These are phyloP conservation scores for Semotilus atromaculatus DNA, from an alignment of 2,797 vertebrate species.

Conservation along the genomic window DNA sequence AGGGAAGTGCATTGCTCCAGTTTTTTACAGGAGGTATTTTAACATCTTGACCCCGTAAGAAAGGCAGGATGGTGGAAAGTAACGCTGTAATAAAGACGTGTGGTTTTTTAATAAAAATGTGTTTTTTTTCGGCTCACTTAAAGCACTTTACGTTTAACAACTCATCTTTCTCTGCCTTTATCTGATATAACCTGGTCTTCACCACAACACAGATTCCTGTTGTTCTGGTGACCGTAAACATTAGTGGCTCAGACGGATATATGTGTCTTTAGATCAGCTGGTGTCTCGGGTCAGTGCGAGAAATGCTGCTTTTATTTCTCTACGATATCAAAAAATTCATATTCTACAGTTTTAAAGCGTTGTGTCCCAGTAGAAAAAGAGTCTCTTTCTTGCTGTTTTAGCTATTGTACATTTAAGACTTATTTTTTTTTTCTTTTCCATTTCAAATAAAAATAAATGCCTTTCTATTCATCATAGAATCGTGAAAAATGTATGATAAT, in stretches of 20 bases:
- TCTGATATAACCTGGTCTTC: background rate
- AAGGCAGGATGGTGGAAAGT: background rate
- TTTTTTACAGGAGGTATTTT: background rate
- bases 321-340: background rate
- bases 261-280: background rate
- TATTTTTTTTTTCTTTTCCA: too few relatives aligned
- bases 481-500: background rate
- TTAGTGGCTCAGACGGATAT: background rate
- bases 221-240: background rate
- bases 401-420: too few relatives aligned
- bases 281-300: background rate
- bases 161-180: background rate
- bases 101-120: too few relatives aligned
- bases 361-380: background rate
- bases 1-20: background rate
- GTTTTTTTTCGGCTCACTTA: constrained; percentile 8
- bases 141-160: constrained; percentile 1
- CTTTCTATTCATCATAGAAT: too few relatives aligned
- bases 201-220: background rate
- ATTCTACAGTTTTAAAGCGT: background rate
- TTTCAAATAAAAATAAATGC: too few relatives aligned
- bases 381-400: background rate
- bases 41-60: background rate
- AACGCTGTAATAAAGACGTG: background rate
- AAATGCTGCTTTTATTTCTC: background rate